A percentile compares a stretch with the other conserved stretches of the same genome.
phyloP scores from a whole-genome alignment of 2,113 vertebrate genomes.

The Ptyas mucosa region DNA sequence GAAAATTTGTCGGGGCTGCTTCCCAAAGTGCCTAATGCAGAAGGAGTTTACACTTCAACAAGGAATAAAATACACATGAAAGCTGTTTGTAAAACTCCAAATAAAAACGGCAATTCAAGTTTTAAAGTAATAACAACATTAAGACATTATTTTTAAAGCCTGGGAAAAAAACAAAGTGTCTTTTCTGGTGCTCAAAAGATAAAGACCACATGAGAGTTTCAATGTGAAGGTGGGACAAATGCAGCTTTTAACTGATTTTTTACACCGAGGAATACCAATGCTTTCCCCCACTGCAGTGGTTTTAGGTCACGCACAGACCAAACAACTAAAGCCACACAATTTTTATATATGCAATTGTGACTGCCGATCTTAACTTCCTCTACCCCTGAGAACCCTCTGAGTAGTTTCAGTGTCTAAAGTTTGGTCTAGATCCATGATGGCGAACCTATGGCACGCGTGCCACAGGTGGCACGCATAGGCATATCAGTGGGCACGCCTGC shows the following conservation, averaged over 20 bases:
- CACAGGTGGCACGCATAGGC: too few relatives aligned
- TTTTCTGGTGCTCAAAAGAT: background rate
- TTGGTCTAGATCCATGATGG: background rate
- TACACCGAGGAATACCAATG: background rate
- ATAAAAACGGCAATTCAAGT: background rate
- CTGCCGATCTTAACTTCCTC: background rate
- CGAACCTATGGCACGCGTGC: too few relatives aligned
- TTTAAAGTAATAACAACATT: background rate
- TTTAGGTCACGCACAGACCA: background rate
- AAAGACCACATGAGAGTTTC: background rate
- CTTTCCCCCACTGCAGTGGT: background rate
- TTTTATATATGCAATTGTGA: background rate
- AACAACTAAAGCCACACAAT: background rate
- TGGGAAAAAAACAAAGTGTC: background rate
- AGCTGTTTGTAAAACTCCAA: background rate
- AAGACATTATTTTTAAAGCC: background rate
- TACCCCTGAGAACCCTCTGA: background rate
- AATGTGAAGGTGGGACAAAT: slow-evolving; percentile 4
- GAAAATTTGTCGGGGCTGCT: background rate
- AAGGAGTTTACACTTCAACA: background rate
- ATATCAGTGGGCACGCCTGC: too few relatives aligned
- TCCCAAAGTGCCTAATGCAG: background rate
- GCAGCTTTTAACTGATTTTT: slow-evolving; percentile 1
- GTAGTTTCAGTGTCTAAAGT: background rate
- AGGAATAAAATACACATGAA: background rate